Evolutionary conservation across 2,113 vertebrate species (phyloP).

Genomic region (human (Homo sapiens)): GRCh38 chrX:124098001-124098500

Average conservation of each 20-base stretch:
- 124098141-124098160: neutral
- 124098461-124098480: conserved; percentile 35
- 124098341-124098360: conserved; percentile 40
- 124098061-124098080: neutral
- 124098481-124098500: neutral
- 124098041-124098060: conserved; percentile 34
- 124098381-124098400: conserved; percentile 19
- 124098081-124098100: conserved; percentile 43
- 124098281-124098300: conserved; percentile 83
- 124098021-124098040: neutral
- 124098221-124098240: conserved; percentile 10
- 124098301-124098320: conserved; percentile 60
- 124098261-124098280: conserved; percentile 61
- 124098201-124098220: conserved; percentile 7
- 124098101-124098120: neutral
- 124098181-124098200: neutral
- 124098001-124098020: conserved; percentile 1
- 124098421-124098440: neutral
- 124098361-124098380: neutral
- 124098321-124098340: conserved; percentile 3
- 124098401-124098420: neutral
- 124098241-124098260: neutral
- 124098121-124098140: conserved; percentile 17
- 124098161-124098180: neutral
- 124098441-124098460: neutral